These are phyloP conservation scores for Vireo altiloquus DNA, from an alignment of 2,113 vertebrate species.

Conservation along the genomic window DNA sequence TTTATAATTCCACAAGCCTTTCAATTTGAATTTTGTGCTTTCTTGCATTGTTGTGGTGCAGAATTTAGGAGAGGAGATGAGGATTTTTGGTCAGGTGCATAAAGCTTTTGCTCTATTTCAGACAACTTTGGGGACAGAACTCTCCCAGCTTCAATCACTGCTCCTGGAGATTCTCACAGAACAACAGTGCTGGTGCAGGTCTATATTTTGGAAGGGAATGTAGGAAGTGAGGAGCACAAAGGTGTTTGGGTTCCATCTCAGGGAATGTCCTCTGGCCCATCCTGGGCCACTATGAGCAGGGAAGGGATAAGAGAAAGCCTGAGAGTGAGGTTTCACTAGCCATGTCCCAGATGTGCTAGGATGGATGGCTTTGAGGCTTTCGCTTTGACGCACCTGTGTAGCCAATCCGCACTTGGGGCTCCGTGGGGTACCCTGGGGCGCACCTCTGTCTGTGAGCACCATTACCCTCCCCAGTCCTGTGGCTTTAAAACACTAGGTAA, in stretches of 20 bases:
- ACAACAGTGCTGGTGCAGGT: background rate
- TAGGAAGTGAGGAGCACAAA: background rate
- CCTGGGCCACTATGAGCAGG: background rate
- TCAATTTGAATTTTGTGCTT: background rate
- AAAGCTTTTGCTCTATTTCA: background rate
- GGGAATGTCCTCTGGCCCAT: background rate
- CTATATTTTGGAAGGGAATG: background rate
- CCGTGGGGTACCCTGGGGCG: accelerated
- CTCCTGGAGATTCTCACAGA: background rate
- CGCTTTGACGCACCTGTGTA: background rate
- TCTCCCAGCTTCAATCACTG: background rate
- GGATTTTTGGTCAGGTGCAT: background rate
- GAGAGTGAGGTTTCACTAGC: background rate
- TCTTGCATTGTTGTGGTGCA: background rate
- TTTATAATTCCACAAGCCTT: background rate
- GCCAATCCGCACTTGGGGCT: background rate
- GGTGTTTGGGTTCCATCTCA: background rate
- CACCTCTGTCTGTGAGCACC: accelerated
- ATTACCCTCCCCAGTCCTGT: background rate
- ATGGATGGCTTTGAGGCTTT: background rate
- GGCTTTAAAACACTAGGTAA: background rate
- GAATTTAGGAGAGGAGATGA: background rate
- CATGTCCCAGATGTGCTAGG: background rate
- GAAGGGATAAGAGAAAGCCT: background rate
- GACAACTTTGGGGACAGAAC: background rate